Conservation (phyloP, 92 coral and sea anemone species). For the Bergia sp. region DNA sequence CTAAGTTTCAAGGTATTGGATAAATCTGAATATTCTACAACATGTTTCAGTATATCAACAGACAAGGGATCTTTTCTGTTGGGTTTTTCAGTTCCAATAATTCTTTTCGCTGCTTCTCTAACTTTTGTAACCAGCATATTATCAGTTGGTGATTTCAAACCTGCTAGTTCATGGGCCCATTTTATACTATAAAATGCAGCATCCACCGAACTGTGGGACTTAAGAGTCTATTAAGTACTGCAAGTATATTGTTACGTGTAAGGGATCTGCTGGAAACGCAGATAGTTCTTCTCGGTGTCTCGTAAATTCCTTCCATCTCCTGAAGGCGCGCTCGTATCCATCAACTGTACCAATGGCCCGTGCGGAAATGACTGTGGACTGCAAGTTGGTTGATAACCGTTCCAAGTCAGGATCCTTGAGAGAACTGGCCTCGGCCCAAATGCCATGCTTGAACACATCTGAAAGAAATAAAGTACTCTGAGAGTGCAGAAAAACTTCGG, state of each 20-base stretch:
- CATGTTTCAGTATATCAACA: slow-evolving; percentile 1
- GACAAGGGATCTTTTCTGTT: background rate
- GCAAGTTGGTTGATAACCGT: slow-evolving; percentile 3
- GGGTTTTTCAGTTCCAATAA: background rate
- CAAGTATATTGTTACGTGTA: slow-evolving; percentile 2
- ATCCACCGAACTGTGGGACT: slow-evolving; percentile 7
- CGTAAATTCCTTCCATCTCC: slow-evolving; percentile 10
- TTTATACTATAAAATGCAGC: slow-evolving; percentile 12
- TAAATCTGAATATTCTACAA: background rate
- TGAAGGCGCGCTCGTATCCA: slow-evolving; percentile 9
- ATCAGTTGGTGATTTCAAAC: background rate
- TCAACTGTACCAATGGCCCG: slow-evolving; percentile 2
- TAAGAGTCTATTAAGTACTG: background rate
- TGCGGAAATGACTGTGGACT: background rate
- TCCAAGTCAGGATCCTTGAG: slow-evolving; percentile 1
- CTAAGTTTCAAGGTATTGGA: slow-evolving; percentile 4
- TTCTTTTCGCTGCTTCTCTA: background rate
- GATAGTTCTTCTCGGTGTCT: slow-evolving; percentile 8
- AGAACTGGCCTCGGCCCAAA: background rate
- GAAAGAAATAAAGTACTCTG: background rate
- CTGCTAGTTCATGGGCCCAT: slow-evolving; percentile 17
- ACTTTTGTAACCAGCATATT: background rate
- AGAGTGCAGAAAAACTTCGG: background rate
- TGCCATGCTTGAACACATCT: slow-evolving; percentile 3
- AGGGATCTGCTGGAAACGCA: background rate